Percentiles rank a stretch among this genome's conserved stretches.
These are phyloP conservation scores for Napeogenes inachia DNA, from an alignment of 2,888 invertebrate genomes.

Conservation along the genomic window DNA sequence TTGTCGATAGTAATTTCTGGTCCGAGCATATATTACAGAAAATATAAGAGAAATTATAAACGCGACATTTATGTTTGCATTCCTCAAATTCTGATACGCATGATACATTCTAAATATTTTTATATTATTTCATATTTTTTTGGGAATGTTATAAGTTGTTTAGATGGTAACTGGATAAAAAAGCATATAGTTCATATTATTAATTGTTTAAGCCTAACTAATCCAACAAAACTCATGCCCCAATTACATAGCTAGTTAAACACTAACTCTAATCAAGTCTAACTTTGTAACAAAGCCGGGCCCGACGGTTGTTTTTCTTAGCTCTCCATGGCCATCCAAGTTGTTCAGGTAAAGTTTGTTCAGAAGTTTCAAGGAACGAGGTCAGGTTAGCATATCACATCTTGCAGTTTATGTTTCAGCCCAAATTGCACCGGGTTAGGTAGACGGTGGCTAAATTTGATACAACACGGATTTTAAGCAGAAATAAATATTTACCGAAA, in stretches of 20 bases:
- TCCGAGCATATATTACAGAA: not conserved
- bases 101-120: too few species aligned
- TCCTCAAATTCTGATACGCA: too few species aligned
- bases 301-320: constrained; percentile 34
- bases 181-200: too few species aligned
- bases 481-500: too few species aligned
- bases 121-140: too few species aligned
- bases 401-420: constrained; percentile 22
- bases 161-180: too few species aligned
- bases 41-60: too few species aligned
- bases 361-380: constrained; percentile 34
- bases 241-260: constrained; percentile 1
- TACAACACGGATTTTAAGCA: not conserved
- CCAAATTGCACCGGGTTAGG: constrained; percentile 20
- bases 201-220: too few species aligned
- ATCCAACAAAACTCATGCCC: not conserved
- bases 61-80: too few species aligned
- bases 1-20: not conserved
- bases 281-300: constrained; percentile 10
- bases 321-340: constrained; percentile 26
- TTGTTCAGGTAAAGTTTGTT: constrained; percentile 33
- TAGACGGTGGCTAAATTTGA: constrained; percentile 9
- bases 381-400: constrained; percentile 43
- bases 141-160: too few species aligned
- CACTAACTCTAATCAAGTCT: constrained; percentile 4